A percentile compares a stretch with the other conserved stretches of the same genome.
phyloP scores from a whole-genome alignment of 2,888 invertebrate genomes.

The Adelognathus sp. region DNA sequence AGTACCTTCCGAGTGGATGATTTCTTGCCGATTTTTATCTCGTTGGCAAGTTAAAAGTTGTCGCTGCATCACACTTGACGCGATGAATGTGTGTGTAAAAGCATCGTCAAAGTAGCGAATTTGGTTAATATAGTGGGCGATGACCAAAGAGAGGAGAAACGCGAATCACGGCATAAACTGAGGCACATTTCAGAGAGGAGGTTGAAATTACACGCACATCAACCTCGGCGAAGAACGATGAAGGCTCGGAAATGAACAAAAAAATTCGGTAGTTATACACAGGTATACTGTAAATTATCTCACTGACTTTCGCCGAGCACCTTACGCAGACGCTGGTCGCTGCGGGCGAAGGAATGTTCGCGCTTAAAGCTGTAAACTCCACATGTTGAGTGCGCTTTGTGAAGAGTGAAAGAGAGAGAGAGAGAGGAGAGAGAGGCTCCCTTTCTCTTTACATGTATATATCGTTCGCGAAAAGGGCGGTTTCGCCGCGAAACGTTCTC shows the following conservation, averaged over 20 bases:
- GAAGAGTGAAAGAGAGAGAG: neutral
- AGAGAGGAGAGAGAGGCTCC: slow-evolving; percentile 25
- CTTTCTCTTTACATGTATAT: slow-evolving; percentile 7
- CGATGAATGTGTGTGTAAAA: too few species aligned
- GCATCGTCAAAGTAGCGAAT: too few species aligned
- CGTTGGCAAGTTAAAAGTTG: too few species aligned
- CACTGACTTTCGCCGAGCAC: neutral
- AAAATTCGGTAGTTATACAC: neutral
- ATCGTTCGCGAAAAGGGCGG: slow-evolving; percentile 38
- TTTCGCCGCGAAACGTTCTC: slow-evolving; percentile 49
- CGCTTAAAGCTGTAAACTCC: slow-evolving; percentile 42
- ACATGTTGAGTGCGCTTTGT: slow-evolving; percentile 43
- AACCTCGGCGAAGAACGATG: neutral
- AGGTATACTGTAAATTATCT: neutral
- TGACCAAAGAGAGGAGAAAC: neutral
- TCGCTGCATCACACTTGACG: too few species aligned
- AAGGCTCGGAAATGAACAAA: neutral
- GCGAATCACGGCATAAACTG: neutral
- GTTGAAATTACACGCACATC: neutral
- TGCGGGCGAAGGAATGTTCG: slow-evolving; percentile 39
- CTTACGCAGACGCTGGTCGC: slow-evolving; percentile 9
- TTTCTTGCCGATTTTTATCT: too few species aligned
- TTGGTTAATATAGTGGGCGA: neutral
- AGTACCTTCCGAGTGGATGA: too few species aligned
- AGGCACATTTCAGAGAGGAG: neutral